Percentiles rank a stretch among this genome's conserved stretches.
Evolutionary conservation across 2,113 vertebrate species (phyloP).

Genomic region (Myrmophylax atrothorax): DNA sequence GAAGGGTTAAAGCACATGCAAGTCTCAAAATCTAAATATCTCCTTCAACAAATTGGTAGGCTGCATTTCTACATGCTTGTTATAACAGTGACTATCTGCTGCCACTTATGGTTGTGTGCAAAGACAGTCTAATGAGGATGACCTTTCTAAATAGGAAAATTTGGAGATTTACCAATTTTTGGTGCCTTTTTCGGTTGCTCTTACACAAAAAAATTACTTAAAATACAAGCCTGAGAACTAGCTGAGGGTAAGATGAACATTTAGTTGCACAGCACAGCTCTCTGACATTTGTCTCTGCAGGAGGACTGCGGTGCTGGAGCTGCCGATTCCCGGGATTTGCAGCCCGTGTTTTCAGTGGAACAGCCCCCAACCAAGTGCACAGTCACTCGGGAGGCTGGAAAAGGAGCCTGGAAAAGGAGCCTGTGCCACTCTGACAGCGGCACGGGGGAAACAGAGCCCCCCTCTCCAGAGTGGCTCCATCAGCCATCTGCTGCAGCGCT

Average conservation of each 20-base stretch:
- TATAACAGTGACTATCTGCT: constrained; percentile 21
- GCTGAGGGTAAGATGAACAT: background rate
- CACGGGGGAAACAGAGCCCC: background rate
- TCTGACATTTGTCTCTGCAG: background rate
- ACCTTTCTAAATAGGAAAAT: constrained; percentile 48
- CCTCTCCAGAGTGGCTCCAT: background rate
- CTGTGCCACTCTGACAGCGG: background rate
- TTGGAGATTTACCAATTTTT: constrained; percentile 42
- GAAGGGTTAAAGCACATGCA: background rate
- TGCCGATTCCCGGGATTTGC: constrained; percentile 8
- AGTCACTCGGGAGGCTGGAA: background rate
- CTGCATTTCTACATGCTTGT: background rate
- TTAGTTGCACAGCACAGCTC: background rate
- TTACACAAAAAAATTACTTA: constrained; percentile 18
- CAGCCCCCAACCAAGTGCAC: background rate
- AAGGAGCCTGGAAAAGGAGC: background rate
- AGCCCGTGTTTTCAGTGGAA: background rate
- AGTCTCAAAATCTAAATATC: background rate
- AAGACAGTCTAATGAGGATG: constrained; percentile 51
- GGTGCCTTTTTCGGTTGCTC: constrained; percentile 19
- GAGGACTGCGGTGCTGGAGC: background rate
- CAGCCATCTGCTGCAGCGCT: background rate
- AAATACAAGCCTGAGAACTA: background rate
- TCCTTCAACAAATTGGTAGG: background rate
- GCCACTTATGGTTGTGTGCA: constrained; percentile 31